A percentile compares a stretch with the other conserved stretches of the same genome.
Conservation (phyloP, 2,113 vertebrate species). For the Silurus meridionalis region DNA sequence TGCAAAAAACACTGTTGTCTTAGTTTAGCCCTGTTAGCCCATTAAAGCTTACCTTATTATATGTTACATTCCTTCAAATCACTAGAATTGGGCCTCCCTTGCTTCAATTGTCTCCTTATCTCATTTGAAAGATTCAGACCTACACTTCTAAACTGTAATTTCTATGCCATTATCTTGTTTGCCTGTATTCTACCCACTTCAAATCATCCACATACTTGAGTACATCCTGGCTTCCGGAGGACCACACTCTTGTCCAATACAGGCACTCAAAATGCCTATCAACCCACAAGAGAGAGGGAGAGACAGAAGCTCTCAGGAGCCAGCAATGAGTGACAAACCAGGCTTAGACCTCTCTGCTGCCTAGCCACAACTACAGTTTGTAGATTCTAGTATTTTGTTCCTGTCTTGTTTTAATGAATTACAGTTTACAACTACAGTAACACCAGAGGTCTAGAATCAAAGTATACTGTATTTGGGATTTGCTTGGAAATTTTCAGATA, state of each 20-base stretch:
- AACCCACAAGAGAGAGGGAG: conserved; percentile 47
- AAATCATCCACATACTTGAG: conserved; percentile 70
- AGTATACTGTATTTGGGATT: background rate
- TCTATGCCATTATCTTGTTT: conserved; percentile 72
- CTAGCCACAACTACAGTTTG: conserved; percentile 36
- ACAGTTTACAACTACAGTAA: background rate
- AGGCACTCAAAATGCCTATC: conserved; percentile 72
- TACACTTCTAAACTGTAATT: conserved; percentile 56
- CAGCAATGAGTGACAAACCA: conserved; percentile 49
- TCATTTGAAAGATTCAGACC: conserved; percentile 29
- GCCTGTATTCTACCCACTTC: conserved; percentile 71
- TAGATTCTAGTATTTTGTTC: conserved; percentile 37
- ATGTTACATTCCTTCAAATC: background rate
- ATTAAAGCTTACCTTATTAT: background rate
- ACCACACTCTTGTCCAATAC: conserved; percentile 64
- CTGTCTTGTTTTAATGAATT: background rate
- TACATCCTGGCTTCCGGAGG: conserved; percentile 2
- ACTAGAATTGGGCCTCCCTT: background rate
- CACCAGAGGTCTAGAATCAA: background rate
- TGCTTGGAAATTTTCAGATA: background rate
- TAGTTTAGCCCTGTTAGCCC: background rate
- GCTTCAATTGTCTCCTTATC: conserved; percentile 44
- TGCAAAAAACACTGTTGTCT: background rate
- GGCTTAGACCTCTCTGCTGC: conserved; percentile 50
- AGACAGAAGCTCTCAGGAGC: conserved; percentile 54